Evolutionary conservation across 2,797 vertebrate species (phyloP), one percentile per base, ranked within the genome.

Genomic region (Mastacembelus armatus): DNA sequence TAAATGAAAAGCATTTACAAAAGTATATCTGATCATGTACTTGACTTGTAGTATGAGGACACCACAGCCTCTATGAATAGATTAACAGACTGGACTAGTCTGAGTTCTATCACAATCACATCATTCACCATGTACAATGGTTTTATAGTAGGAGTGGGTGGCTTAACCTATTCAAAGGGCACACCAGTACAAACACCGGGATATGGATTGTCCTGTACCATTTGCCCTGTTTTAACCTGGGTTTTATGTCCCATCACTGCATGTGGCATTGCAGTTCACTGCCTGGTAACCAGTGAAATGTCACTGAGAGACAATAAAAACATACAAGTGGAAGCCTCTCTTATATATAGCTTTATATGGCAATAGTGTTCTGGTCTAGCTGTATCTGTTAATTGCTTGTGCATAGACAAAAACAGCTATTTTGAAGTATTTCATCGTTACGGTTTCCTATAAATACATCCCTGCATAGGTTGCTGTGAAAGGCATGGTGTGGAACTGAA

Each of bases 41-140:
- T 66, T 69, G 69, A 71, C 74, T 75, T 51, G 71, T 18, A 43
- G 44, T 26, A 11, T 18, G 66, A 87, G 88, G 84, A 83, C 85
- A 83, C 55, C 11, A 7, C 55, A 0, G 63, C 15, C 64, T 68
- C 58, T 29, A 10, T 9, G 69, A 81, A 55, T 58, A 80, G 80
- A 84, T 75, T 44, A 74, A 50, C 81, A 77, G 71, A 56, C 67
- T 56, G 71, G 8, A 24, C 57, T 6, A 4, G 71, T 64, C 57
- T 18, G 56, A 59, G 74, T 75, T 68, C 43, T 29, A 51, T 73
- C 58, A 63, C 42, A 64, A 16, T 69, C n/a, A 40, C 55, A 48
- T 76, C 49, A 51, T 63, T 79, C 43, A 39, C 42, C 44, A 0
- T 61, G 59, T 74, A 65, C 66, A 1, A 18, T 48, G 35, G 33